Base-by-base conservation (phyloP, 1,140 invertebrate species). In the Drosophila nebulosa region DNA sequence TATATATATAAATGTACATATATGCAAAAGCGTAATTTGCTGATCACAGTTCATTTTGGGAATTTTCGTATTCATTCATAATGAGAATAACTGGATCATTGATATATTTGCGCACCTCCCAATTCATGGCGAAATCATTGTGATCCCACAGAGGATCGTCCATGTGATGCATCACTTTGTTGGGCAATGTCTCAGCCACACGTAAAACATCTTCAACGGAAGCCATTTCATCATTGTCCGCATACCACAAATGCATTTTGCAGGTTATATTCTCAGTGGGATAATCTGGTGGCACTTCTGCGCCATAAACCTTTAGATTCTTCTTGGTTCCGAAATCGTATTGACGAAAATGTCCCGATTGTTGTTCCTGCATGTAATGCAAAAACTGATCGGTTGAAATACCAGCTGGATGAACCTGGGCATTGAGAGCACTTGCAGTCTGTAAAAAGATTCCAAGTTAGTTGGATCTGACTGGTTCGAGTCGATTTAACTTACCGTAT, bases 321-420 rank as follows among this genome's bases (percentile, higher is more conserved):
- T 89, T 81, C 7, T 36, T 56, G 1, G 3, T 3, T 0, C 92
- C 92, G 16, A 90, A 90, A 74, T 93, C 92, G 26, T 76, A 92
- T 30, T 81, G 74, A 0, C 74, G 73, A 21, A 92, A 93, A 0
- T 90, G 80, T 4, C 83, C 90, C 0, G 84, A 92, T 14, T 92
- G 74, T 4, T 92, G 88, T 14, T 91, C 92, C 79, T 95, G 95
- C 1, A 93, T 93, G 76, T 93, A 95, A 79, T 96, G 95, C 3
- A 94, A 91, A 0, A 97, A 78, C 78, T 96, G 95, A 74, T 94
- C 94, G 26, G 93, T 93, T 0, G 95, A 96, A 1, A 95, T 93
- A 12, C 96, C 96, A 4, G 95, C 94, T 1, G 97, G 96, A 56
- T 93, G 92, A 73, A 97, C 95, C 1, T 9, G 24, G 6, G 1